phyloP scores from a whole-genome alignment of 2,888 invertebrate species.

The Drosophila meridionalis region DNA sequence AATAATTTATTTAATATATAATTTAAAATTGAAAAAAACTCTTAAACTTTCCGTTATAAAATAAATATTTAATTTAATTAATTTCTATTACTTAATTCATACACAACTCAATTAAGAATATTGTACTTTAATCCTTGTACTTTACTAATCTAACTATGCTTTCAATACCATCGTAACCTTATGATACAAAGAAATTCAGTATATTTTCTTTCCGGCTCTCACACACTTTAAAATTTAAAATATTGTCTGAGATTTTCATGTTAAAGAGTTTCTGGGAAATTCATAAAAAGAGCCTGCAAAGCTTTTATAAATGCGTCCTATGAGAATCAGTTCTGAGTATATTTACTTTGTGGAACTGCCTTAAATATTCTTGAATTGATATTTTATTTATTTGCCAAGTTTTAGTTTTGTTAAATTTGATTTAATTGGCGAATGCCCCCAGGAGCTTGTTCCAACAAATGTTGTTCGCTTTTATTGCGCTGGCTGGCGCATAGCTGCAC shows the following conservation, averaged over 20 bases:
- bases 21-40: too few relatives aligned
- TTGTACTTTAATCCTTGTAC: neutral
- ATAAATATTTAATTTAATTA: too few relatives aligned
- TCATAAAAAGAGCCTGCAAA: neutral
- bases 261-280: neutral
- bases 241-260: neutral
- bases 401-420: conserved; percentile 1
- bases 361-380: conserved; percentile 1
- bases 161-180: neutral
- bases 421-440: neutral
- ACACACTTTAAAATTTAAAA: neutral
- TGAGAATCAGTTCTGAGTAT: neutral
- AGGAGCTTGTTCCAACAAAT: neutral
- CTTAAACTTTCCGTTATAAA: too few relatives aligned
- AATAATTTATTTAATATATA: too few relatives aligned
- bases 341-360: neutral
- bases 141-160: neutral
- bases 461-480: conserved; percentile 37
- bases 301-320: neutral
- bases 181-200: too few relatives aligned
- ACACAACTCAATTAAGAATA: neutral
- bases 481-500: conserved; percentile 16
- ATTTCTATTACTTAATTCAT: neutral
- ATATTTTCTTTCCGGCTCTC: neutral
- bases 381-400: neutral